A percentile compares a stretch with the other conserved stretches of the same genome.
These are phyloP conservation scores for Plodia interpunctella DNA, from an alignment of 1,140 invertebrate species.

Conservation along the genomic window DNA sequence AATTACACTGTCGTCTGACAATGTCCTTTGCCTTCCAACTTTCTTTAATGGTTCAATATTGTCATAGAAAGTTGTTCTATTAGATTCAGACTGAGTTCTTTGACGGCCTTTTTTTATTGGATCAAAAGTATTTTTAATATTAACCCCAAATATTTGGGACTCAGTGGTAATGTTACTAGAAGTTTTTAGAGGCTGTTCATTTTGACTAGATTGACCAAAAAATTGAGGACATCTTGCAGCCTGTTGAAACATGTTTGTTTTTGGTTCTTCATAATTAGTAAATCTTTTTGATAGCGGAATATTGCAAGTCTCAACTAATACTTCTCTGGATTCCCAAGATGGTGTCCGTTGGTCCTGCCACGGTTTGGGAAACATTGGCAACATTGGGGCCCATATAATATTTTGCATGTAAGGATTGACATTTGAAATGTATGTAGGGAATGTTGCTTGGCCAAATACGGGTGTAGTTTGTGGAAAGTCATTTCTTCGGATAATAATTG, in stretches of 20 bases:
- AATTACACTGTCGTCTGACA: not conserved
- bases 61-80: not conserved
- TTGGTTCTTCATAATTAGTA: slow-evolving; percentile 17
- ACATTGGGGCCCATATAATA: slow-evolving; percentile 28
- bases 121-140: not conserved
- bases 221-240: not conserved
- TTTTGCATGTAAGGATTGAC: slow-evolving; percentile 17
- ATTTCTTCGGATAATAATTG: not conserved
- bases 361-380: slow-evolving; percentile 12
- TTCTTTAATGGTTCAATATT: not conserved
- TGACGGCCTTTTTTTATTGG: not conserved
- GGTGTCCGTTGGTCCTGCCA: slow-evolving; percentile 27
- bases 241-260: not conserved
- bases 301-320: slow-evolving; percentile 11
- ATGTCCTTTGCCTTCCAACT: not conserved
- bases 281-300: slow-evolving; percentile 25
- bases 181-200: not conserved
- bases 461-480: slow-evolving; percentile 2
- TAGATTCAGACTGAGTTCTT: not conserved
- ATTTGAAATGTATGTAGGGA: slow-evolving; percentile 32
- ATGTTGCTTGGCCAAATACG: slow-evolving; percentile 30
- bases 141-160: not conserved
- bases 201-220: not conserved
- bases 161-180: not conserved
- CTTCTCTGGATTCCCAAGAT: slow-evolving; percentile 11